Base-by-base conservation (phyloP, 2,888 invertebrate genomes). In the Pristionchus fissidentatus region DNA sequence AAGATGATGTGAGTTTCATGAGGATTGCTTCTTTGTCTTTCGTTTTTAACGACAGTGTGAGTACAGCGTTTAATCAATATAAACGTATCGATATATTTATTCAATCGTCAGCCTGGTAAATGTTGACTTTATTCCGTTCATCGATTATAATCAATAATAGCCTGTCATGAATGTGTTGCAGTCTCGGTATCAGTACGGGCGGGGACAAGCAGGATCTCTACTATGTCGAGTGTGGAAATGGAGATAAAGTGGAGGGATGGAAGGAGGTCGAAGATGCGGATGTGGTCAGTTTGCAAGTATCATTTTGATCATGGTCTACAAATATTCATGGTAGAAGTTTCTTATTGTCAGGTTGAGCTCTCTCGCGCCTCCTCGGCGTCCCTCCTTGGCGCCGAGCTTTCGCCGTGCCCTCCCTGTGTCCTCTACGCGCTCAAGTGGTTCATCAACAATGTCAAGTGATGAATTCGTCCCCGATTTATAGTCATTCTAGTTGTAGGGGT, bases 101-200 rank as follows among this genome's bases (percentile, higher is more conserved):
- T n/a, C n/a, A n/a, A n/a, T n/a, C n/a, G n/a, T n/a, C n/a, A n/a
- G n/a, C n/a, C n/a, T n/a, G n/a, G n/a, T n/a, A n/a, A n/a, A n/a
- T n/a, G n/a, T n/a, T n/a, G n/a, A n/a, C n/a, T n/a, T n/a, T n/a
- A n/a, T n/a, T n/a, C n/a, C n/a, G n/a, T n/a, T n/a, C n/a, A n/a
- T n/a, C n/a, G n/a, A n/a, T n/a, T n/a, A n/a, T n/a, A n/a, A n/a
- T n/a, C n/a, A n/a, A n/a, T n/a, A n/a, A n/a, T n/a, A n/a, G n/a
- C n/a, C n/a, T n/a, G n/a, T n/a, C n/a, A n/a, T n/a, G n/a, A n/a
- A 32, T 32, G 4, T 32, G 5, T 32, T 78, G 19, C 43, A 80
- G 80, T n/a, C n/a, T 80, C 41, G 80, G 80, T 13, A 62, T 80
- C 26, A 80, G 80, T 22, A 60, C 60, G 32, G 80, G 60, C 19